Conservation (phyloP, 1,140 invertebrate genomes). For the Heliconius nattereri region DNA sequence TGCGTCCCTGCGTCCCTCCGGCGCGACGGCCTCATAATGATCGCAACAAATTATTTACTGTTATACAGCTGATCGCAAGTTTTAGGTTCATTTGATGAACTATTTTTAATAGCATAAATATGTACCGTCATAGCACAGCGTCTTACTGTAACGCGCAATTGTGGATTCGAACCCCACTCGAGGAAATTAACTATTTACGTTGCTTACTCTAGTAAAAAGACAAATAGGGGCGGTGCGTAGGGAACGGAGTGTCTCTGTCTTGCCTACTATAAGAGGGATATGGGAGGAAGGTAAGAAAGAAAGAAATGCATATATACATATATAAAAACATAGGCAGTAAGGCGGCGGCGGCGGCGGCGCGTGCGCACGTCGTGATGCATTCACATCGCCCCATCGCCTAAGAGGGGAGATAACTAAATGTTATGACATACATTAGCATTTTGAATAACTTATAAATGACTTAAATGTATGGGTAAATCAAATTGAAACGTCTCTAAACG, state of each 20-base stretch:
- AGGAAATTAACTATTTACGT: too few relatives aligned
- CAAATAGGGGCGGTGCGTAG: too few relatives aligned
- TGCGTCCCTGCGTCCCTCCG: too few relatives aligned
- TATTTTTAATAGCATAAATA: background rate
- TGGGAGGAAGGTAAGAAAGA: too few relatives aligned
- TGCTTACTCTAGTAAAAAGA: too few relatives aligned
- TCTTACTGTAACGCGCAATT: too few relatives aligned
- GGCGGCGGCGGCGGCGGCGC: conserved; percentile 19
- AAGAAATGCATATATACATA: background rate
- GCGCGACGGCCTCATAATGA: too few relatives aligned
- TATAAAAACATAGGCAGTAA: background rate
- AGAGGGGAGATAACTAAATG: conserved; percentile 27
- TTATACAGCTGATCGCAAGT: background rate
- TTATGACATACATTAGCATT: conserved; percentile 26
- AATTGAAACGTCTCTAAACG: background rate
- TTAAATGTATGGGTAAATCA: background rate
- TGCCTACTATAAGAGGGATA: too few relatives aligned
- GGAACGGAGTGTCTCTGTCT: too few relatives aligned
- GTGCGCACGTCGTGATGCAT: conserved; percentile 25
- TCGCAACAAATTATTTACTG: background rate
- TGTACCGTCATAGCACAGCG: too few relatives aligned
- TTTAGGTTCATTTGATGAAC: background rate
- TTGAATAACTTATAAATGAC: conserved; percentile 2
- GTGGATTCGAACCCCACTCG: too few relatives aligned
- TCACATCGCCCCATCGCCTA: conserved; percentile 18